phyloP scores from a whole-genome alignment of 2,113 vertebrate species.

The Globicephala melas region DNA sequence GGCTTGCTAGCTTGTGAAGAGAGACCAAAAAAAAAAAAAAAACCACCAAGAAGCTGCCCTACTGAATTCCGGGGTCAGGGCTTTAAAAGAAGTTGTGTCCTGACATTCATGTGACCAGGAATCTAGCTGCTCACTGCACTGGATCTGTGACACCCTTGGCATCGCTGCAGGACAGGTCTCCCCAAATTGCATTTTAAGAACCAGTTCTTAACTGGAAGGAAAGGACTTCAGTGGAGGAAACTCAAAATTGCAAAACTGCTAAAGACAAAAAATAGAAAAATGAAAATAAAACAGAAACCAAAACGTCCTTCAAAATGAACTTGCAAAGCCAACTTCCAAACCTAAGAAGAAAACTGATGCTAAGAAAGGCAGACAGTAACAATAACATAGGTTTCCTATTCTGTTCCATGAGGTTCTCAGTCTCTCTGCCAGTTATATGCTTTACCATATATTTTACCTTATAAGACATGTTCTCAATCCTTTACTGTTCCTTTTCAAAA shows the following conservation, averaged over 20 bases:
- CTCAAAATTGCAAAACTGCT: neutral
- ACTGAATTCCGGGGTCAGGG: neutral
- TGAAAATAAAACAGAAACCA: neutral
- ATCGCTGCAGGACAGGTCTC: rapidly evolving
- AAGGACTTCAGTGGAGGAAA: neutral
- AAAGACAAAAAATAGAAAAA: neutral
- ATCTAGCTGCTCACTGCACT: neutral
- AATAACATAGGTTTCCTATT: neutral
- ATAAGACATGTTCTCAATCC: neutral
- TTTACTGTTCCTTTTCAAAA: neutral
- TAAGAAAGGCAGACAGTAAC: neutral
- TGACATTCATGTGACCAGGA: neutral
- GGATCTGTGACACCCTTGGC: neutral
- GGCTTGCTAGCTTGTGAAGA: neutral
- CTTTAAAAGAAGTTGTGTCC: neutral
- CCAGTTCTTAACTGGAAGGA: neutral
- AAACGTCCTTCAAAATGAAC: neutral
- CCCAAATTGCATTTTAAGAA: neutral
- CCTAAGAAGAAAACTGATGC: neutral
- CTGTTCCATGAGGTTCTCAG: neutral
- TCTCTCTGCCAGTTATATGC: neutral
- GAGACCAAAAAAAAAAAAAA: neutral
- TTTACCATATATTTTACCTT: neutral
- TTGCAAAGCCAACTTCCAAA: neutral
- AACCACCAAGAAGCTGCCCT: neutral